These are phyloP conservation scores for Taxidea taxus DNA, from an alignment of 2,113 vertebrate species.

Conservation along the genomic window DNA sequence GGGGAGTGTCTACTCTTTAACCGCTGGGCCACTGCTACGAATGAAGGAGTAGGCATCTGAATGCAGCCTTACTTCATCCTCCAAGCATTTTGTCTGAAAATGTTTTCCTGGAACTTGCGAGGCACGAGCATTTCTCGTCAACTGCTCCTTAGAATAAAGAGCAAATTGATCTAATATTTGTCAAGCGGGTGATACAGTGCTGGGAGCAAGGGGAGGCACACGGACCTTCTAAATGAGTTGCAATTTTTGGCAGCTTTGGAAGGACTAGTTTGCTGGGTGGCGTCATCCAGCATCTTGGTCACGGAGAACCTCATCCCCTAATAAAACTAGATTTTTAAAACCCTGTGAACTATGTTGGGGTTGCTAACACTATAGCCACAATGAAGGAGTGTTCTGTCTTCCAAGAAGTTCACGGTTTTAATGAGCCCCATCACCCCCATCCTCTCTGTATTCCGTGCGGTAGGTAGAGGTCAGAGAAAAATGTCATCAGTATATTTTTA, in stretches of 20 bases:
- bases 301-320: not conserved
- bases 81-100: not conserved
- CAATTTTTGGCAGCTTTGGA: not conserved
- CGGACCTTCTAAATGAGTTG: not conserved
- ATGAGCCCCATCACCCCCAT: not conserved
- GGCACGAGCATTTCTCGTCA: not conserved
- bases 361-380: not conserved
- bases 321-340: slow-evolving; percentile 29
- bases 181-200: not conserved
- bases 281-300: not conserved
- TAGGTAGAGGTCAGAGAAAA: slow-evolving; percentile 34
- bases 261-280: not conserved
- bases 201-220: not conserved
- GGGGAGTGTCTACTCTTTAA: not conserved
- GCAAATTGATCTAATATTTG: not conserved
- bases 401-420: slow-evolving; percentile 21
- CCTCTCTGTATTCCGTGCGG: not conserved
- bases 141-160: not conserved
- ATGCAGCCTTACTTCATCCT: not conserved
- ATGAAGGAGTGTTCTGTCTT: not conserved
- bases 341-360: not conserved
- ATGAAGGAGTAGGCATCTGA: too few relatives aligned
- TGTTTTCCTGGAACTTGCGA: not conserved
- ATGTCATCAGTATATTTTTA: slow-evolving; percentile 38
- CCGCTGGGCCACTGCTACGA: not conserved